Base-by-base conservation (phyloP, 2,113 vertebrate genomes). In the Elanoides forficatus region DNA sequence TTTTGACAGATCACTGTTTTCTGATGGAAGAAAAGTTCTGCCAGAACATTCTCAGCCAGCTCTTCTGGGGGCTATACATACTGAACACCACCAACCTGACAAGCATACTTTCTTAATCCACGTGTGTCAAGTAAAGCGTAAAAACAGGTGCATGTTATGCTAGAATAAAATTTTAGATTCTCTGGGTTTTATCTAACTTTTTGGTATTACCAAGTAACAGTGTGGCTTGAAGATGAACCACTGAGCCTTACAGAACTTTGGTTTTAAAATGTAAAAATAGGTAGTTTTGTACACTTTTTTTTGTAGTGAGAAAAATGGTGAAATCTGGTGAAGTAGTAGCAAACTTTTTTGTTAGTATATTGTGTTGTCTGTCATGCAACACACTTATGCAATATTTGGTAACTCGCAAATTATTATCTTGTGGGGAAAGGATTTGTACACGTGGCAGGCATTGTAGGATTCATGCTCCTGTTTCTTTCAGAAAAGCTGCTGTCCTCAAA, bases 1-100 rank as follows among this genome's bases (percentile, higher is more conserved):
- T 93, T 97, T 94, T 96, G 94, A 94, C 81, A 94, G 72, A 86
- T 84, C 65, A 71, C 81, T 7, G 10, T 91, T 94, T 93, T 92
- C 78, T 85, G 81, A 80, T 75, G 74, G 87, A 94, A 85, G 92
- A 93, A 75, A 78, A 80, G n/a, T 56, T 93, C 91, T 29, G 8
- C 71, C 52, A 91, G 90, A 52, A 75, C 14, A 15, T 79, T 87
- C 73, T 91, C 60, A 91, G 53, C 68, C 56, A 75, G 43, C 60
- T 89, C 55, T 94, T 94, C 80, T 81, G 67, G 47, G 34, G 19
- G 8, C 75, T 65, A 10, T 62, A 38, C 47, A 7, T 58, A 32
- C 36, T 53, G 71, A 92, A 43, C 42, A 81, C 9, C n/a, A 78
- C 25, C 52, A 93, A 30, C 50, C 60, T 93, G 73, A 55, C 81